Base-by-base conservation (phyloP, 2,797 vertebrate genomes). In the Brachyrhaphis roseni region DNA sequence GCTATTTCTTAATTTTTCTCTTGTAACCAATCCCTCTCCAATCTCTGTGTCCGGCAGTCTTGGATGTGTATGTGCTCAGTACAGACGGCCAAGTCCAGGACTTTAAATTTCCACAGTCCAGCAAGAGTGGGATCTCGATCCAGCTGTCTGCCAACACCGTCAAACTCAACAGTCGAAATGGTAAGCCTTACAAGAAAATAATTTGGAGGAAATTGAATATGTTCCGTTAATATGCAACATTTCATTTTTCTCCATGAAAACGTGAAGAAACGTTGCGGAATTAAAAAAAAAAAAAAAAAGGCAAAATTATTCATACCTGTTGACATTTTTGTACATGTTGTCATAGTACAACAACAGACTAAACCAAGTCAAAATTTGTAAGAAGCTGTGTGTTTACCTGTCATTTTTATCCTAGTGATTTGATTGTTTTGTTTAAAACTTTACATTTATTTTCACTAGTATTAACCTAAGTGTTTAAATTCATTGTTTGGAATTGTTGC, bases 31-130 rank as follows among this genome's bases (percentile, higher is more conserved):
- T 78, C 59, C 43, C 68, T 53, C 85, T 72, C 23, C 46, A 68
- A 41, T 70, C 34, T 49, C 45, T 82, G 34, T 36, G 96, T 68
- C 51, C 28, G 49, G 47, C 85, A 99, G 98, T 99, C 92, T 94
- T 99, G 86, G 97, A 99, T 91, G 98, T 99, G 86, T 98, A 98
- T 45, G 98, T 99, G 10, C 97, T 99, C 87, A 98, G 97, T 93
- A 99, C 98, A 12, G 98, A 99, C 86, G 98, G 98, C 82, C 98
- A 99, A 91, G 97, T 99, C 91, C 97, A 99, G 89, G 98, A 99
- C 91, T 98, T 99, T 89, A 97, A 96, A 94, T 99, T 99, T 94
- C 98, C 98, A 91, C 97, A 99, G 91, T 96, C 96, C 87, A 97
- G 96, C 93, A 97, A 97, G 90, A 96, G 95, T 66, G 97, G 97